Percentiles rank a stretch among this genome's conserved stretches.
These are phyloP conservation scores for Nycticorax nycticorax DNA, from an alignment of 2,113 vertebrate genomes.

Conservation along the genomic window DNA sequence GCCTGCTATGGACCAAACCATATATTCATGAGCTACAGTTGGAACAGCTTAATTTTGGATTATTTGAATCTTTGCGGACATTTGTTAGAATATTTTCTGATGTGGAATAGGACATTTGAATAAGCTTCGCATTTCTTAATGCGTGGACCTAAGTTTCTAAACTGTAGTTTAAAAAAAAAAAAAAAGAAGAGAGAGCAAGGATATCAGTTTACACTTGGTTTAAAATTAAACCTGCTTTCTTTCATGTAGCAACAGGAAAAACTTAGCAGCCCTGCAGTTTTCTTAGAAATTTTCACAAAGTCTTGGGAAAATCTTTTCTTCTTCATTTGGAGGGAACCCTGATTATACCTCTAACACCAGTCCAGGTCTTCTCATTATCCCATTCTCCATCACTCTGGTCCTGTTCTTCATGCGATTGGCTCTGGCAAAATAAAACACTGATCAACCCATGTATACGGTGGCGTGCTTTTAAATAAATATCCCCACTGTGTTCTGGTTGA, in stretches of 20 bases:
- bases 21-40: neutral
- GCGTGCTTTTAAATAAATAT: slow-evolving; percentile 26
- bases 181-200: neutral
- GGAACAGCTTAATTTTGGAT: neutral
- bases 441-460: neutral
- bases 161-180: slow-evolving; percentile 52
- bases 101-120: neutral
- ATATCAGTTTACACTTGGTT: slow-evolving; percentile 56
- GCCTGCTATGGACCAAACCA: neutral
- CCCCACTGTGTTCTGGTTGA: neutral
- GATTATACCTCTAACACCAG: slow-evolving; percentile 57
- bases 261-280: slow-evolving; percentile 56
- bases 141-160: slow-evolving; percentile 1
- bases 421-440: slow-evolving; percentile 35
- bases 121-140: neutral
- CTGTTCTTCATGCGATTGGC: neutral
- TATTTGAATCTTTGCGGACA: neutral
- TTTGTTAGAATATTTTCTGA: neutral
- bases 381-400: slow-evolving; percentile 17
- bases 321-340: slow-evolving; percentile 39
- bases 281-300: slow-evolving; percentile 61
- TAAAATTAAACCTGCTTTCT: slow-evolving; percentile 54
- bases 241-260: slow-evolving; percentile 54
- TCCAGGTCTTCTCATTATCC: slow-evolving; percentile 19
- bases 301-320: slow-evolving; percentile 41